Base-by-base conservation (phyloP, 2,888 invertebrate genomes). In the Notocelia uddmanniana region DNA sequence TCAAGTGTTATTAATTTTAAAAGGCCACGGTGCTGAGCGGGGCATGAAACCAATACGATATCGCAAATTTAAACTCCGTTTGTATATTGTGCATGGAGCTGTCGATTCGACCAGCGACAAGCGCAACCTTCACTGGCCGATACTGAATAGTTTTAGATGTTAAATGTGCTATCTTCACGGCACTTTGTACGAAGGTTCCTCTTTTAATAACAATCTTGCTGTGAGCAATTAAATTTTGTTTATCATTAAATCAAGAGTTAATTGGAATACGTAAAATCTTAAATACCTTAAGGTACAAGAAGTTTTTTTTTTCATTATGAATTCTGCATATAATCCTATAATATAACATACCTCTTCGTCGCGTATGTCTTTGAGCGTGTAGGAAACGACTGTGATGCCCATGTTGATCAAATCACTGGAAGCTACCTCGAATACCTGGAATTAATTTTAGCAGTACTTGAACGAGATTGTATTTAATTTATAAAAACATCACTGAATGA, bases 301-400 rank as follows among this genome's bases (percentile, higher is more conserved):
- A 18, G 48, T n/a, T 48, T 48, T 5, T 48, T 48, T 48, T 8
- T 48, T n/a, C 8, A 1, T n/a, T n/a, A 48, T 48, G 8, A 19
- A 10, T n/a, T 48, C 10, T 23, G 21, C 21, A 21, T 21, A 23
- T 15, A 3, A 50, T 19, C 11, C 21, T n/a, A n/a, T n/a, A 48
- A 26, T 64, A 70, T 41, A 87, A 78, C 92, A 90, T 94, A 98
- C 98, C 96, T 98, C 98, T 91, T 98, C 98, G 85, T 98, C 98
- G 75, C 98, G 94, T 76, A 98, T 98, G 89, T 98, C 98, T 90
- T 98, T 98, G 34, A 98, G 93, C 0, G 98, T 98, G 87, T 98
- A 98, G 0, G 98, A 98, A 15, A 98, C 98, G 0, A 98, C 98
- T 10, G 98, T 98, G 80, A 98, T 98, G 57, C 98, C 98, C 98